phyloP scores from a whole-genome alignment of 2,113 vertebrate genomes.

The Terrapene triunguis region DNA sequence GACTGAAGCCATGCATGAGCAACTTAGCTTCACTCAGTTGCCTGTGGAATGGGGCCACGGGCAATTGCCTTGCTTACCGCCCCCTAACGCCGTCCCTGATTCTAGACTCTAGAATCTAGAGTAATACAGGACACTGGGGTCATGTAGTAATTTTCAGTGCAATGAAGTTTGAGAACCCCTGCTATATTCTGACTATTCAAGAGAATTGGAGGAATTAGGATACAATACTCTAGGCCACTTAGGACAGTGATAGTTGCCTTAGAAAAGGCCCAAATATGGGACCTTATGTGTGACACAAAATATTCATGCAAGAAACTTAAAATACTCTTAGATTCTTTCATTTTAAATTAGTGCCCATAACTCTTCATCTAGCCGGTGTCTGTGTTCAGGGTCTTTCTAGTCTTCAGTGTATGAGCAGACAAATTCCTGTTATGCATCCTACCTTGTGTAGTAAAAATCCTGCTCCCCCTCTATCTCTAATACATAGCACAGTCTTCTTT shows the following conservation, averaged over 20 bases:
- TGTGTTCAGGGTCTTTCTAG: no score
- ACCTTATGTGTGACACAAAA: not conserved
- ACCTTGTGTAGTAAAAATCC: not conserved
- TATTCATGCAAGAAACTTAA: not conserved
- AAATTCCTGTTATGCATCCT: not conserved
- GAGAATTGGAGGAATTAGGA: not conserved
- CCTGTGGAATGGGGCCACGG: no score
- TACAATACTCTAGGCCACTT: not conserved
- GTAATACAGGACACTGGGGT: no score
- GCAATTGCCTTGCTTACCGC: no score
- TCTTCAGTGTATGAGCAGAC: not conserved
- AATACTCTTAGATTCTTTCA: not conserved
- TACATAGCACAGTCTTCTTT: not conserved
- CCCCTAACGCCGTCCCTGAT: no score
- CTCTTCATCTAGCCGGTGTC: no score
- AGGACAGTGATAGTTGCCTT: not conserved
- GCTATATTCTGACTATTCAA: not conserved
- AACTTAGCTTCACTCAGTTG: no score
- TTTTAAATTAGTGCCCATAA: not conserved
- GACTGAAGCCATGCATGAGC: no score
- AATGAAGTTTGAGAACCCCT: no score
- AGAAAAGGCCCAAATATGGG: not conserved
- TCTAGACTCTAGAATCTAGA: no score
- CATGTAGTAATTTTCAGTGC: no score
- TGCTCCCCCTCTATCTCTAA: not conserved